Conservation (phyloP, 1,140 invertebrate species). For the Musca domestica region DNA sequence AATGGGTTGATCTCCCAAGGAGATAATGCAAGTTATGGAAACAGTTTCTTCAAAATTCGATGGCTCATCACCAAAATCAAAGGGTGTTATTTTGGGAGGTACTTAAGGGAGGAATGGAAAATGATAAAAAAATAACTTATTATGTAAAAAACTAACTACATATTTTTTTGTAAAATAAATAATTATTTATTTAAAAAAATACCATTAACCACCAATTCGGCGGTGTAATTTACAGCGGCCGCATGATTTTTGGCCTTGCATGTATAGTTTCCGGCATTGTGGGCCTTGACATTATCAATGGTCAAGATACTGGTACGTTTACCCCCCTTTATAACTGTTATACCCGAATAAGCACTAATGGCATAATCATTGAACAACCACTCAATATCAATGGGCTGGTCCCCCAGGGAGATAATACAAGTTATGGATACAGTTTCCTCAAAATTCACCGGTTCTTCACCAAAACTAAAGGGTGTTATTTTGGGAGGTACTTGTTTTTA, state of each 20-base stretch:
- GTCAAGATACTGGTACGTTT: slow-evolving; percentile 74
- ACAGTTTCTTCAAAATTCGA: slow-evolving; percentile 74
- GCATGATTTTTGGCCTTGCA: slow-evolving; percentile 75
- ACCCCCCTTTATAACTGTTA: slow-evolving; percentile 71
- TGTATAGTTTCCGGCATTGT: slow-evolving; percentile 77
- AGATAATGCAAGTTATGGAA: slow-evolving; percentile 72
- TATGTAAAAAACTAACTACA: neutral
- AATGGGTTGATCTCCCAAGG: slow-evolving; percentile 73
- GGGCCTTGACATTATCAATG: slow-evolving; percentile 71
- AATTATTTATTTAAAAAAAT: slow-evolving; percentile 25
- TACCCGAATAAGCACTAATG: slow-evolving; percentile 64
- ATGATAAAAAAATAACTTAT: slow-evolving; percentile 54
- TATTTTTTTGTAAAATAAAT: neutral
- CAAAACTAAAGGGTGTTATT: slow-evolving; percentile 75
- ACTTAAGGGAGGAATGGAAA: slow-evolving; percentile 30
- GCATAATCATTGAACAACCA: slow-evolving; percentile 74
- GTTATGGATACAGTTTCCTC: slow-evolving; percentile 74
- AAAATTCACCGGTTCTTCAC: slow-evolving; percentile 75
- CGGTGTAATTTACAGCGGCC: slow-evolving; percentile 67
- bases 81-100: slow-evolving; percentile 59
- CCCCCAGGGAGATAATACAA: slow-evolving; percentile 75
- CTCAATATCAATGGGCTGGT: slow-evolving; percentile 70
- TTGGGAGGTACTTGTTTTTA: slow-evolving; percentile 65
- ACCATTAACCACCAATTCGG: slow-evolving; percentile 74
- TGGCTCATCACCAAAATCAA: slow-evolving; percentile 65